Base-by-base conservation (phyloP, 2,113 vertebrate genomes). In the Rhinopomastus cyanomelas region DNA sequence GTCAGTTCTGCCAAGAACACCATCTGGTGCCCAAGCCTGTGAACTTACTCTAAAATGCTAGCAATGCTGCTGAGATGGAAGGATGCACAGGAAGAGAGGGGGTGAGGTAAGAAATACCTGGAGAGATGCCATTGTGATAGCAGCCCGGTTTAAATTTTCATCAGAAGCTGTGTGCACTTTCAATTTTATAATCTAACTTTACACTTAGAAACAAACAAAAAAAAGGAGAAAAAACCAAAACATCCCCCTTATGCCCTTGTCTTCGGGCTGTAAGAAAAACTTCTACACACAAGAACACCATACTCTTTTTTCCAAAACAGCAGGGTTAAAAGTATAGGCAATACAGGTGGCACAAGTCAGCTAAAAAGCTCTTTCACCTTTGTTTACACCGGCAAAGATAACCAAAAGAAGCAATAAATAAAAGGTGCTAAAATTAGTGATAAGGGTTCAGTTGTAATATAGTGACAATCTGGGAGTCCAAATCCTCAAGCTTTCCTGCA, bases 81-180 rank as follows among this genome's bases (percentile, higher is more conserved):
- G 81, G 83, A 89, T 89, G 92, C 61, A 94, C 78, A 96, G 72
- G 77, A 93, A 94, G 80, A 92, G 87, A 75, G 76, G 78, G n/a
- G 30, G 11, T n/a, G 85, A 89, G 37, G 83, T 87, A 62, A 94
- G 36, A 85, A 74, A 93, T 89, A 91, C 92, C 88, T 68, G 85
- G 85, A 95, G 87, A 87, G 92, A 97, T 96, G 97, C 93, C 93
- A 95, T 97, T 94, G 95, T 74, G 87, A 37, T 49, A 93, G 80
- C 92, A 96, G 85, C 96, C 93, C 97, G 95, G 91, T 96, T 95
- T 97, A 95, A 95, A 98, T 98, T 98, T 92, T 98, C 97, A 98
- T 98, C 97, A 98, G 98, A 99, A 99, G 98, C 98, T 98, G 98
- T 98, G 98, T 96, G 97, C 96, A 98, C 97, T 98, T 98, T 96